Evolutionary conservation across 2,888 invertebrate species (phyloP), one percentile per base, ranked within the genome.

Genomic region (Diaphora mendica): DNA sequence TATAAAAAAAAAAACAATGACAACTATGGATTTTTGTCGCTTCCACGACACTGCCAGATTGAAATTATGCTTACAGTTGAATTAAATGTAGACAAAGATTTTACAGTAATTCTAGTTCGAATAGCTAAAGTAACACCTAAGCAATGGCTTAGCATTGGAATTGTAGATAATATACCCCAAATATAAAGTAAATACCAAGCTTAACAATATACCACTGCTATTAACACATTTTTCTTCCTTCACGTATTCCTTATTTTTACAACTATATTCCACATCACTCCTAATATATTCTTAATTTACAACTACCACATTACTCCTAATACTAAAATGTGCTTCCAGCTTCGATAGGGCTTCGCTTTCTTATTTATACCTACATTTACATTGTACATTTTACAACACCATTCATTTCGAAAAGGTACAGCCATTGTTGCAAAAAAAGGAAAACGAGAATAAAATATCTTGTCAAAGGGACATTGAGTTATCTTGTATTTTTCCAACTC

Each of bases 41-140:
- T 92, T 91, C 80, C 89, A 91, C 89, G 82, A 90, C 91, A 92
- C 93, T 72, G 92, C 91, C 89, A 90, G 85, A 90, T 82, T 74
- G 84, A 80, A 81, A 77, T 73, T 77, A 87, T 90, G 92, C 92
- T 92, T 92, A 85, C 85, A 90, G 87, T 84, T 75, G 73, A 81
- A 82, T 80, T 77, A 80, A 84, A 78, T 64, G 88, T 91, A 91
- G 90, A 86, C 78, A 75, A 80, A 81, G 78, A 83, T 85, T 76
- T 77, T 74, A 77, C 71, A 85, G 82, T 71, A 81, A 83, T 87
- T 79, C 65, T 79, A 86, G 86, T 88, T 82, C 82, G 75, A 79
- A 83, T 82, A 83, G 82, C 87, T 91, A 88, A 76, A 87, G 80
- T 85, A 84, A 89, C 85, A 88, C 84, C 65, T 85, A 82, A 84